Evolutionary conservation across 2,113 vertebrate genomes (phyloP).

Genomic region (Macaca mulatta): DNA sequence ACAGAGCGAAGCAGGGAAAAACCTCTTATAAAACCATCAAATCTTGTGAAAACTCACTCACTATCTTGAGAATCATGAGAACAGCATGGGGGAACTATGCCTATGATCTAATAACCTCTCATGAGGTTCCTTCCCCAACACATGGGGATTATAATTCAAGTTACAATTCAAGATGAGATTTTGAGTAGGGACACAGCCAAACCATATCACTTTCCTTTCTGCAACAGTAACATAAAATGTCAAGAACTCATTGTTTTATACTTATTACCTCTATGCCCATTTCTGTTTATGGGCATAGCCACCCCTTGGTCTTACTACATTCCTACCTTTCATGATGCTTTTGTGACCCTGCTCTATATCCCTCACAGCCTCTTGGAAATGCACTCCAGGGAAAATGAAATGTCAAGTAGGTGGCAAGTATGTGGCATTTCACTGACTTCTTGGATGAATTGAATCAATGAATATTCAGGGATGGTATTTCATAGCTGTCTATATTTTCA

Average conservation of each 20-base stretch:
- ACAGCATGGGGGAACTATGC: too few relatives aligned
- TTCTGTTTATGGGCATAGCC: neutral
- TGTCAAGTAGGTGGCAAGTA: constrained; percentile 4
- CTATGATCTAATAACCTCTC: too few relatives aligned
- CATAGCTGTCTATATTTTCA: neutral
- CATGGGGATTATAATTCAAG: too few relatives aligned
- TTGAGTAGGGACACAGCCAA: too few relatives aligned
- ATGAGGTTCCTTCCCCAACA: too few relatives aligned
- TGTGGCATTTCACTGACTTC: neutral
- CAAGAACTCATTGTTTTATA: neutral
- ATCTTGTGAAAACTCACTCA: too few relatives aligned
- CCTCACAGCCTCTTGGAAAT: neutral
- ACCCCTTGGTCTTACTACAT: neutral
- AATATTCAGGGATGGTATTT: neutral
- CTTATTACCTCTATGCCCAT: neutral
- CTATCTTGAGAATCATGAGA: too few relatives aligned
- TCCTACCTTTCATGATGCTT: neutral
- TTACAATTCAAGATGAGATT: too few relatives aligned
- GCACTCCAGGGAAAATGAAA: neutral
- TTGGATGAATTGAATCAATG: neutral
- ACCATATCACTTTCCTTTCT: neutral
- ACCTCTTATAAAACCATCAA: too few relatives aligned
- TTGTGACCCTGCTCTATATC: neutral
- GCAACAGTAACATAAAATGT: neutral
- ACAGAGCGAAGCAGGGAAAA: too few relatives aligned